These are phyloP conservation scores for Procambarus virginalis DNA, from an alignment of 1,140 invertebrate genomes.

Conservation along the genomic window DNA sequence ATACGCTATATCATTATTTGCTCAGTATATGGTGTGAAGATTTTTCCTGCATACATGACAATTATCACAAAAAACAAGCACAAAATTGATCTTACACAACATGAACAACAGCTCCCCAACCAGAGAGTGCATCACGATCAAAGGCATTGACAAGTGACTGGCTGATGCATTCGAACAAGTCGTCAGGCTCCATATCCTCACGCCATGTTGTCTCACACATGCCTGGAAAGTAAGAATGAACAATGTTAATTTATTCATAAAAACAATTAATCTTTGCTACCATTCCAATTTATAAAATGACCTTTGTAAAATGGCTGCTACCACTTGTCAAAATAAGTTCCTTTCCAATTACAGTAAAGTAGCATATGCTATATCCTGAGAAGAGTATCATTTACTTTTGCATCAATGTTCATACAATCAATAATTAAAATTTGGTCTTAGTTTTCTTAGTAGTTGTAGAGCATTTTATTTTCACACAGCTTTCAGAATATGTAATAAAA, in stretches of 20 bases:
- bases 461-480: too few species aligned
- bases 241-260: background rate
- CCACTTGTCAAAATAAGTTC: too few species aligned
- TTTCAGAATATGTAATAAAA: too few species aligned
- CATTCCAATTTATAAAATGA: too few species aligned
- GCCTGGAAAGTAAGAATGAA: slow-evolving; percentile 73
- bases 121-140: slow-evolving; percentile 97
- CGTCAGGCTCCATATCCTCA: slow-evolving; percentile 91
- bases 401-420: too few species aligned
- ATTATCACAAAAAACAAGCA: background rate
- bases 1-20: background rate
- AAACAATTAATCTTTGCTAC: too few species aligned
- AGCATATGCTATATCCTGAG: too few species aligned
- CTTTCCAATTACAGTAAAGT: too few species aligned
- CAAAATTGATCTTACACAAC: slow-evolving; percentile 84
- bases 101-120: slow-evolving; percentile 97
- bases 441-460: too few species aligned
- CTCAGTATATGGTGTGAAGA: background rate
- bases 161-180: slow-evolving; percentile 97
- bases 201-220: slow-evolving; percentile 98
- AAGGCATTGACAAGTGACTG: slow-evolving; percentile 96
- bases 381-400: too few species aligned
- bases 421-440: too few species aligned
- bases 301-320: too few species aligned
- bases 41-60: background rate